Evolutionary conservation across 2,797 vertebrate genomes (phyloP).

Genomic region (Manis pentadactyla): DNA sequence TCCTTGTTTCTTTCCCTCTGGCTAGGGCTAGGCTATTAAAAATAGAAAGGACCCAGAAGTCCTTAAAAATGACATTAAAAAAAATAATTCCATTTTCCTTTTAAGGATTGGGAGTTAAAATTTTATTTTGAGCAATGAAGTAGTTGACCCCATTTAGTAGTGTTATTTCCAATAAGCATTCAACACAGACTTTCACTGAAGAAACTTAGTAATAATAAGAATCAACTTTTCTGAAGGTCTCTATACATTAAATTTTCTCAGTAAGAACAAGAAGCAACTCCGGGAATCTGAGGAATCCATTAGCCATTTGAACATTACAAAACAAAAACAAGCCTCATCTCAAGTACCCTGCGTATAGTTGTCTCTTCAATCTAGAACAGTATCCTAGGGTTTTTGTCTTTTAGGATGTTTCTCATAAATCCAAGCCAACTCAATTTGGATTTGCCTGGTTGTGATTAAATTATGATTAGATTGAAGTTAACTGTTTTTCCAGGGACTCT

Average conservation of each 20-base stretch:
- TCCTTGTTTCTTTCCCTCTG: neutral
- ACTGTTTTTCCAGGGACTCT: neutral
- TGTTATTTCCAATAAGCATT: slow-evolving; percentile 46
- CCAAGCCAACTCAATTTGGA: neutral
- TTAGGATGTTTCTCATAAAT: slow-evolving; percentile 46
- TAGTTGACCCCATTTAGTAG: neutral
- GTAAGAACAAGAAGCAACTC: neutral
- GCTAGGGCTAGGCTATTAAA: neutral
- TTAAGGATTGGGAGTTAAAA: neutral
- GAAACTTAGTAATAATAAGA: slow-evolving; percentile 17
- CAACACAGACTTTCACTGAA: neutral
- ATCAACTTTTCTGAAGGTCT: slow-evolving; percentile 20
- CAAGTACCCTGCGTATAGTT: neutral
- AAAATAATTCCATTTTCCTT: slow-evolving; percentile 24
- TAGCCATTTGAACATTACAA: neutral
- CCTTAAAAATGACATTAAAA: neutral
- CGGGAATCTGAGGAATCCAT: neutral
- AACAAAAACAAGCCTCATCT: neutral
- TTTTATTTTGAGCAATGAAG: slow-evolving; percentile 33
- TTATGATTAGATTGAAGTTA: neutral
- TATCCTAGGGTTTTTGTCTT: neutral
- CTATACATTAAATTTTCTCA: slow-evolving; percentile 39
- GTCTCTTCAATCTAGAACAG: neutral
- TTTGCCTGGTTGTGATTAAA: neutral
- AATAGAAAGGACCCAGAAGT: neutral